Evolutionary conservation across 1,140 invertebrate species (phyloP).

Genomic region (Saccostrea glomerata): DNA sequence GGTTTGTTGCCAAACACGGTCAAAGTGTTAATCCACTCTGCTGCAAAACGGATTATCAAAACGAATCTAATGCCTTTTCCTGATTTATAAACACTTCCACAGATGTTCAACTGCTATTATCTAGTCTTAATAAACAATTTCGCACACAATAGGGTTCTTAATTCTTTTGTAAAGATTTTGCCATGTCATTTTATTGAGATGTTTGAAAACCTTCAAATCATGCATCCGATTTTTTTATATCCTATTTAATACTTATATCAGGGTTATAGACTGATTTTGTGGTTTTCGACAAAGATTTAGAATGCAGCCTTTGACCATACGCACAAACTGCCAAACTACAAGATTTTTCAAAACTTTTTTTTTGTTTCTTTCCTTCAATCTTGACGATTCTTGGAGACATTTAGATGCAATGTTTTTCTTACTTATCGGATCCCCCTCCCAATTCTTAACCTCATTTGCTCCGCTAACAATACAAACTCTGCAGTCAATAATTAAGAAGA

Average conservation of each 20-base stretch:
- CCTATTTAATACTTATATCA: neutral
- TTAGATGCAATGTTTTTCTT: too few species aligned
- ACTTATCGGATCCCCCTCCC: too few species aligned
- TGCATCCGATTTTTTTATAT: neutral
- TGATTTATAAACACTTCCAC: neutral
- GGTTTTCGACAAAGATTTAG: neutral
- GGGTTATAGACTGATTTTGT: neutral
- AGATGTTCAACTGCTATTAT: neutral
- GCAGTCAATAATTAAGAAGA: too few species aligned
- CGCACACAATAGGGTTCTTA: neutral
- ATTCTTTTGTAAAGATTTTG: neutral
- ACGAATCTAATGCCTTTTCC: neutral
- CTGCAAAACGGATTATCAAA: neutral
- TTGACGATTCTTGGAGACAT: too few species aligned
- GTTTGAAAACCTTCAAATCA: neutral
- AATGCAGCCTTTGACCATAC: neutral
- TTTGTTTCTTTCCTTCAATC: too few species aligned
- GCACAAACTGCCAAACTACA: too few species aligned
- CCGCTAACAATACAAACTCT: too few species aligned
- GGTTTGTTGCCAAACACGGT: neutral
- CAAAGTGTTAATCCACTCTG: neutral
- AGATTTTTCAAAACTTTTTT: too few species aligned
- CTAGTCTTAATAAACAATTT: constrained; percentile 10
- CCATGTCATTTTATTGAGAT: constrained; percentile 21
- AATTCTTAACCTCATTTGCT: too few species aligned